Evolutionary conservation across 2,113 vertebrate species (phyloP), one percentile per base, ranked within the genome.

Genomic region (Eretmochelys imbricata): DNA sequence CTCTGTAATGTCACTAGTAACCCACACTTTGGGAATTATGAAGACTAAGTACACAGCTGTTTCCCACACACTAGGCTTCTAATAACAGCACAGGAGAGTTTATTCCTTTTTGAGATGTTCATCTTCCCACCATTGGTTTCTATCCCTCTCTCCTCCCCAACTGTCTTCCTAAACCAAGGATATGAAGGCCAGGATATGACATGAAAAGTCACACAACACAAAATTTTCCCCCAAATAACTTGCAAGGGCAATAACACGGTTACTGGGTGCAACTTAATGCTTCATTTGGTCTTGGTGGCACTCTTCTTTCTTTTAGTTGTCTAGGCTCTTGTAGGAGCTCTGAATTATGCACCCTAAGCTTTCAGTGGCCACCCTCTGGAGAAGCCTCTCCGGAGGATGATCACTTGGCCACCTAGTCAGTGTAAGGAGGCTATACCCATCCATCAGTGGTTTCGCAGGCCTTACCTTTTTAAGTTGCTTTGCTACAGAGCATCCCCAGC

Each of bases 1-100:
- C 42, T 27, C 46, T 78, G 13, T 27, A 14, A 27, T 48, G 24
- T 76, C 72, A 76, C 42, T 76, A 14, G 22, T 27, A 78, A 46
- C 12, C 42, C 46, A 27, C 42, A 38, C 8, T 38, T 72, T 22
- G 31, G 35, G 35, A 69, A n/a, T 19, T 72, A 11, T 72, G 65
- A 72, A 72, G 19, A 38, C 65, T 38, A 72, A 72, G 35, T n/a
- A 22, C 35, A 22, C 17, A 38, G n/a, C n/a, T 72, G n/a, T 38
- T 38, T 72, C 55, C 24, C 87, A 10, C 11, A 1, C 59, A 22
- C 0, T n/a, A 53, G 13, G 49, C 89, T 94, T 91, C n/a, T 80
- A 54, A 85, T 31, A 87, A 3, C 2, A 79, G 10, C 5, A 1
- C 0, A 0, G 4, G 0, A 72, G 17, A 22, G 65, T 72, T 38